Percentiles rank a stretch among this genome's conserved stretches.
phyloP scores from a whole-genome alignment of 2,888 invertebrate species.

The Drosophila rellima region DNA sequence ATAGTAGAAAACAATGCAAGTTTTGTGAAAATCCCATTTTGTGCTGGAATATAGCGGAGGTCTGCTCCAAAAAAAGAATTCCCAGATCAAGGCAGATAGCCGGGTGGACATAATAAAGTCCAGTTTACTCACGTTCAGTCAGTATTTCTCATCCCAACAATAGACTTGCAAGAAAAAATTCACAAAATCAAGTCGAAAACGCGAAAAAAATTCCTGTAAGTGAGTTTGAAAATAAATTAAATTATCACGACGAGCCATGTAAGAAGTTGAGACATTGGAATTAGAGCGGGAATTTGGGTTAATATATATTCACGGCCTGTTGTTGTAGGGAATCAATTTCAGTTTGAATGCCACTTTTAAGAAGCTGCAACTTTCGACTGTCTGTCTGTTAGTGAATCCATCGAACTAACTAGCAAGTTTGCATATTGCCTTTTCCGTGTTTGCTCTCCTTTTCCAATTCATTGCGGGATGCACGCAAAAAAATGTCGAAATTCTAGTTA shows the following conservation, averaged over 20 bases:
- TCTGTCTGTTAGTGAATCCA: slow-evolving; percentile 46
- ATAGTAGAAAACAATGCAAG: slow-evolving; percentile 67
- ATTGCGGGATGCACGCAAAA: slow-evolving; percentile 23
- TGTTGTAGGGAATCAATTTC: slow-evolving; percentile 74
- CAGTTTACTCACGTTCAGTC: slow-evolving; percentile 26
- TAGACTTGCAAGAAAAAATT: slow-evolving; percentile 46
- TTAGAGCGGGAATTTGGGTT: slow-evolving; percentile 13
- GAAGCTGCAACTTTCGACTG: slow-evolving; percentile 70
- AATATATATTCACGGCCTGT: slow-evolving; percentile 1
- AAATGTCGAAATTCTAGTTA: slow-evolving; percentile 57
- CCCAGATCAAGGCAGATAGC: slow-evolving; percentile 41
- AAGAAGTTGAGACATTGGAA: slow-evolving; percentile 62
- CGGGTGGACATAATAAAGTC: slow-evolving; percentile 70
- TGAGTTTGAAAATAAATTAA: slow-evolving; percentile 80
- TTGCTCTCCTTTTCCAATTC: slow-evolving; percentile 18
- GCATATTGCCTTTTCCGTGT: slow-evolving; percentile 62
- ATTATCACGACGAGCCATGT: slow-evolving; percentile 68
- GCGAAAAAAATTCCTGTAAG: slow-evolving; percentile 61
- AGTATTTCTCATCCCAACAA: slow-evolving; percentile 4
- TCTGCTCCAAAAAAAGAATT: slow-evolving; percentile 27
- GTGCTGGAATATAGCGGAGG: slow-evolving; percentile 35
- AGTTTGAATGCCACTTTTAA: slow-evolving; percentile 78
- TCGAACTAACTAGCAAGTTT: slow-evolving; percentile 55
- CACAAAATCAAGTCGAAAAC: slow-evolving; percentile 67
- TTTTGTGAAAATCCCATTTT: slow-evolving; percentile 61